Evolutionary conservation across 2,113 vertebrate genomes (phyloP).

Genomic region (Phalacrocorax brasilianus): DNA sequence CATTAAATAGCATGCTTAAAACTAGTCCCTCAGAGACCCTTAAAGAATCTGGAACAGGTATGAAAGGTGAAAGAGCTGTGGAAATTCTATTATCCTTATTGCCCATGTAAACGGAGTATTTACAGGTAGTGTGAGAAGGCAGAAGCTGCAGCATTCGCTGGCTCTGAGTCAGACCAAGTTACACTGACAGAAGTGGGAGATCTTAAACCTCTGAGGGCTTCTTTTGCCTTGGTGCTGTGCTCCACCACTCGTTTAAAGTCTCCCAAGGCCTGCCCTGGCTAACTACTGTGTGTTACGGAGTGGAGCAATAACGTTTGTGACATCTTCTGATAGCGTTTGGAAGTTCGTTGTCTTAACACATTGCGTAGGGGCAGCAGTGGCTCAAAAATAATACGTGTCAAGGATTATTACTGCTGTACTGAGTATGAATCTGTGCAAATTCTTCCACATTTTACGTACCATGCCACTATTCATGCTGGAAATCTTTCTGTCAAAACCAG

Average conservation of each 20-base stretch:
- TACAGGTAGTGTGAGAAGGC: not conserved
- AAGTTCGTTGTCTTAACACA: conserved; percentile 8
- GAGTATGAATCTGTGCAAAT: conserved; percentile 30
- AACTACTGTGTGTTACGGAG: not conserved
- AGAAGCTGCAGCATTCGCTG: not conserved
- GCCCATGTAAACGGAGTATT: not conserved
- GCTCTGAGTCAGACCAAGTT: not conserved
- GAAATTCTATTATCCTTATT: not conserved
- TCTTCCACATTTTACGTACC: conserved; percentile 36
- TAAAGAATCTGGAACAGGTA: not conserved
- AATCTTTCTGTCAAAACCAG: conserved; percentile 71
- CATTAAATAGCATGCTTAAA: not conserved
- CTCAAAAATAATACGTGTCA: conserved; percentile 61
- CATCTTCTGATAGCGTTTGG: conserved; percentile 16
- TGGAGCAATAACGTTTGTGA: conserved; percentile 43
- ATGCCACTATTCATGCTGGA: not conserved
- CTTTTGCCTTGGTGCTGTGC: not conserved
- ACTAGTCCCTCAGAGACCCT: not conserved
- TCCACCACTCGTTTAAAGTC: not conserved
- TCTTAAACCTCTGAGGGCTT: not conserved
- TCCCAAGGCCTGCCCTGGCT: conserved; percentile 45
- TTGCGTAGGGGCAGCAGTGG: not conserved
- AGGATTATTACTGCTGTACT: conserved; percentile 37
- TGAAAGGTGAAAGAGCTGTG: not conserved
- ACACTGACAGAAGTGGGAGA: not conserved